phyloP scores from a whole-genome alignment of 1,140 invertebrate species.

The Panulirus ornatus region DNA sequence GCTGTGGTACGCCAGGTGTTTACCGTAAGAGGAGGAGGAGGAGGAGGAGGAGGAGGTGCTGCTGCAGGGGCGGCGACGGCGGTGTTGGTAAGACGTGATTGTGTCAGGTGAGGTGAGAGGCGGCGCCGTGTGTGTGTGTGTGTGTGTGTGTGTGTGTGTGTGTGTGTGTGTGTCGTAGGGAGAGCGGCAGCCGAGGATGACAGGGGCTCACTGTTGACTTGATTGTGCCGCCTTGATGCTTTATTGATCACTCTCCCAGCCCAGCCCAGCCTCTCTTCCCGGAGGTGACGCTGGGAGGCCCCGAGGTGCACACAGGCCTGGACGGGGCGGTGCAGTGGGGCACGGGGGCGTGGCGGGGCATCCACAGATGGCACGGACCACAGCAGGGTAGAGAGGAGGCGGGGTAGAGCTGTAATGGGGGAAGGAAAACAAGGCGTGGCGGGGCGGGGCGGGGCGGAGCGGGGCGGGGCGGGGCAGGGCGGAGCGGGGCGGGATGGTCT shows the following conservation, averaged over 20 bases:
- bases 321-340: not conserved
- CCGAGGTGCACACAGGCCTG: not conserved
- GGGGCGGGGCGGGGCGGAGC: not conserved
- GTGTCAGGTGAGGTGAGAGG: no score
- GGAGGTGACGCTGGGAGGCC: not conserved
- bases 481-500: not conserved
- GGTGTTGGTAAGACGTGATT: no score
- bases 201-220: not conserved
- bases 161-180: not conserved
- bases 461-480: not conserved
- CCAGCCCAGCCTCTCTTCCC: not conserved
- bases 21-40: no score
- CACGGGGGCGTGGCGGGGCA: not conserved
- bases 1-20: no score
- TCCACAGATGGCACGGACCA: no score
- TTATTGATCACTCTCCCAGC: slow-evolving; percentile 7
- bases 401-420: no score
- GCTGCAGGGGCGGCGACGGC: no score
- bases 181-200: not conserved
- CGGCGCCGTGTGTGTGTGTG: not conserved
- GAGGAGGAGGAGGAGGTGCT: no score
- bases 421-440: no score
- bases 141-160: not conserved
- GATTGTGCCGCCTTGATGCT: slow-evolving; percentile 5
- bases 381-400: no score